Evolutionary conservation across 1,140 invertebrate genomes (phyloP).

Genomic region (Meloidogyne floridensis): DNA sequence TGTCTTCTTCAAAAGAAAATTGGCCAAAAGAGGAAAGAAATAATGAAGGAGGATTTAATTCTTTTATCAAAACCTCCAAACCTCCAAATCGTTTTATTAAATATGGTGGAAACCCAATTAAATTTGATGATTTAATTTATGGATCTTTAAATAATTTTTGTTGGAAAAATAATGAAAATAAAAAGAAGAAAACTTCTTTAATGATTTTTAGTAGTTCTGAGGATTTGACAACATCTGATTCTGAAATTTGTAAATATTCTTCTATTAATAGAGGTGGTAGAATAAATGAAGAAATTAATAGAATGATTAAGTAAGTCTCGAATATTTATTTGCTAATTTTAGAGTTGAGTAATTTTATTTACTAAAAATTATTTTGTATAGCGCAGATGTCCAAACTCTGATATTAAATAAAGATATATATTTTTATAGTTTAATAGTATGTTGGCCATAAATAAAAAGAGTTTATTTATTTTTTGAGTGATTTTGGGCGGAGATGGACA

Average conservation of each 20-base stretch:
- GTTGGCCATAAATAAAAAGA: too few relatives aligned
- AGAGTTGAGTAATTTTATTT: too few relatives aligned
- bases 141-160: not conserved
- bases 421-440: too few relatives aligned
- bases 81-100: not conserved
- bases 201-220: constrained; percentile 3
- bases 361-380: too few relatives aligned
- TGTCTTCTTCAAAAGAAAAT: constrained; percentile 6
- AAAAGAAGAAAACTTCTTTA: not conserved
- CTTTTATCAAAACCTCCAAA: too few relatives aligned
- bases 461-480: too few relatives aligned
- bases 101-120: not conserved
- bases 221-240: not conserved
- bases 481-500: too few relatives aligned
- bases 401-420: too few relatives aligned
- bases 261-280: not conserved
- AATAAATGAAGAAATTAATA: not conserved
- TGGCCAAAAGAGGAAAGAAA: not conserved
- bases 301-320: not conserved
- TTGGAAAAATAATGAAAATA: not conserved
- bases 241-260: not conserved
- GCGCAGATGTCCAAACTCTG: too few relatives aligned
- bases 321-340: too few relatives aligned
- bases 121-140: constrained; percentile 10
- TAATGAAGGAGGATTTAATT: not conserved